Evolutionary conservation across 1,140 invertebrate species (phyloP).

Genomic region (Drosophila bifasciata): DNA sequence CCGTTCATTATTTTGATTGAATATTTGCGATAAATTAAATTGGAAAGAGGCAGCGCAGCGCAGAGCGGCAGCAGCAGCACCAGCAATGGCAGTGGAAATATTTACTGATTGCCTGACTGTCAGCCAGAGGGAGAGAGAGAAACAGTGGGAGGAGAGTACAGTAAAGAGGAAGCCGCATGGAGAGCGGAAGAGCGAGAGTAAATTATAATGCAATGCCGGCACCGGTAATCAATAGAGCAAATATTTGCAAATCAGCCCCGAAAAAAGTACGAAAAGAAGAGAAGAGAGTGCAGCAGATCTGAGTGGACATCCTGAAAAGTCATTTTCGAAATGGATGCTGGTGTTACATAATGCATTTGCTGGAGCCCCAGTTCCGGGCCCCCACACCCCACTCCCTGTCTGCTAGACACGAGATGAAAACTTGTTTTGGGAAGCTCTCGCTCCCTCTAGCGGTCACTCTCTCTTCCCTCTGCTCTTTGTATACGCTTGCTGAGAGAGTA

Average conservation of each 20-base stretch:
- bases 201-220: slow-evolving; percentile 54
- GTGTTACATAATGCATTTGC: slow-evolving; percentile 43
- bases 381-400: slow-evolving; percentile 20
- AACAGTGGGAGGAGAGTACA: background rate
- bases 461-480: background rate
- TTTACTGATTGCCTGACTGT: slow-evolving; percentile 33
- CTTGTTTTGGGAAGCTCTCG: slow-evolving; percentile 28
- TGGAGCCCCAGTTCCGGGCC: background rate
- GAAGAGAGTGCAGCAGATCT: slow-evolving; percentile 18
- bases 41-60: slow-evolving; percentile 57
- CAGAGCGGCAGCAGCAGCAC: background rate
- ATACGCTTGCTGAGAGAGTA: too few relatives aligned
- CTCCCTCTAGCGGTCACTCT: background rate
- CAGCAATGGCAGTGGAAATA: slow-evolving; percentile 51
- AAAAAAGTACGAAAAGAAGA: background rate
- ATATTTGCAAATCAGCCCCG: slow-evolving; percentile 67
- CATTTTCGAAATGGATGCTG: slow-evolving; percentile 30
- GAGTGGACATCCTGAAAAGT: slow-evolving; percentile 28
- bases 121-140: background rate
- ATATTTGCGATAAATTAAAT: slow-evolving; percentile 83
- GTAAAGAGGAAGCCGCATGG: too few relatives aligned
- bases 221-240: slow-evolving; percentile 72
- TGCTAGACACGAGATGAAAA: slow-evolving; percentile 31
- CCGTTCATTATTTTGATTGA: slow-evolving; percentile 81
- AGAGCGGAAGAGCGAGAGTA: slow-evolving; percentile 3